Base-by-base conservation (phyloP, 2,888 invertebrate genomes). In the Neocrepidodera transversa region DNA sequence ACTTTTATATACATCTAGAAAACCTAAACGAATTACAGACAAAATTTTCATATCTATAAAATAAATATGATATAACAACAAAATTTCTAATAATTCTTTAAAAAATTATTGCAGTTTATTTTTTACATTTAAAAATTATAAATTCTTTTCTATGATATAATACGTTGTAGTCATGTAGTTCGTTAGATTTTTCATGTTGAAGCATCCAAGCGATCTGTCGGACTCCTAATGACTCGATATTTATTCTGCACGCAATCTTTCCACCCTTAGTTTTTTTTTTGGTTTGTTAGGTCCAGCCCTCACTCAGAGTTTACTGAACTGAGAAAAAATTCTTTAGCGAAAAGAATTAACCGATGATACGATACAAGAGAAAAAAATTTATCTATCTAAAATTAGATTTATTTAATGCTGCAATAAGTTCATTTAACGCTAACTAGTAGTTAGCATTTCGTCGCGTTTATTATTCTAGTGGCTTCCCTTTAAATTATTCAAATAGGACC, bases 401-500 rank as follows among this genome's bases (percentile, higher is more conserved):
- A n/a, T n/a, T n/a, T n/a, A 11, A n/a, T 36, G 36, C n/a, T 36
- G 36, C 36, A 36, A 36, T 36, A 36, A 36, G 36, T 36, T 36
- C 13, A 36, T 36, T 36, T 11, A 11, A 14, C 11, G 11, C 36
- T 36, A 36, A 16, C 36, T 36, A 16, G 13, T 36, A 36, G 36
- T 11, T 36, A 36, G 36, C 36, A 36, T 36, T 36, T 36, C 36
- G 36, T 36, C 36, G 16, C 36, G 11, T 36, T 51, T 38, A 14
- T 2, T 26, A 38, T 51, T 51, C 50, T 2, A 14, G 10, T 35
- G 26, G 50, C 26, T 36, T 40, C 16, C 26, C 26, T 26, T 51
- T 51, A 51, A 51, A 51, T 51, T 51, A 51, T 51, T 51, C 50
- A 51, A 51, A 51, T 40, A 23, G 18, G 26, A 23, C 50, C 50